Conservation (phyloP, 2,113 vertebrate species). For the Lichenostomus cassidix region DNA sequence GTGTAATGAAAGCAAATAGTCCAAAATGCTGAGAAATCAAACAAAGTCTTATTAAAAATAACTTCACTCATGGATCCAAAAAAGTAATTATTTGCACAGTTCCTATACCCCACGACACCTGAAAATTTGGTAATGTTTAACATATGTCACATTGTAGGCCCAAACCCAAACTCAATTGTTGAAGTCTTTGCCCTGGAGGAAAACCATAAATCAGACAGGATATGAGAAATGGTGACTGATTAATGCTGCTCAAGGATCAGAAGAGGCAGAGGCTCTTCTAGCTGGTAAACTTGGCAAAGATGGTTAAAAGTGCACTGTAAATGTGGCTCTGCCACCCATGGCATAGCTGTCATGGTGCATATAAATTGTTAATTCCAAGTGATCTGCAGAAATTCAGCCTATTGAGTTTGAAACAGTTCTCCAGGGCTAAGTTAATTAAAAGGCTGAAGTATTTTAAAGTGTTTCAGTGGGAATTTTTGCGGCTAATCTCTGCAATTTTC, state of each 20-base stretch:
- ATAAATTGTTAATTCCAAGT: background rate
- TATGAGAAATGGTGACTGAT: conserved; percentile 16
- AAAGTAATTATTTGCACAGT: conserved; percentile 41
- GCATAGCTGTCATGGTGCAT: rapidly evolving
- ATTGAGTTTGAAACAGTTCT: background rate
- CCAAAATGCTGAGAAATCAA: conserved; percentile 36
- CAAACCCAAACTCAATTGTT: conserved; percentile 35
- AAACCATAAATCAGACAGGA: conserved; percentile 50
- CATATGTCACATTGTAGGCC: conserved; percentile 21
- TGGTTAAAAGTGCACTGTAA: rapidly evolving
- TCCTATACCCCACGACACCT: conserved; percentile 31
- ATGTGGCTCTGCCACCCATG: background rate
- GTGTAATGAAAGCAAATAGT: conserved; percentile 39
- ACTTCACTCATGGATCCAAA: conserved; percentile 1
- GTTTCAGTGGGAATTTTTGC: background rate
- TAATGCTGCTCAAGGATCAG: background rate
- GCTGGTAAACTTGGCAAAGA: background rate
- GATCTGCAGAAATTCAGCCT: background rate
- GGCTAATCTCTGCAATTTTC: background rate
- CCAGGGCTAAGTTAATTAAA: background rate
- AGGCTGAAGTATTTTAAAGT: background rate
- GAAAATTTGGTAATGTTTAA: conserved; percentile 63
- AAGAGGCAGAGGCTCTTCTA: background rate
- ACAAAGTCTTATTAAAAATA: conserved; percentile 46
- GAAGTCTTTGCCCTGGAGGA: conserved; percentile 51